Evolutionary conservation across 2,888 invertebrate genomes (phyloP).

Genomic region (Cheilosia scutellata): DNA sequence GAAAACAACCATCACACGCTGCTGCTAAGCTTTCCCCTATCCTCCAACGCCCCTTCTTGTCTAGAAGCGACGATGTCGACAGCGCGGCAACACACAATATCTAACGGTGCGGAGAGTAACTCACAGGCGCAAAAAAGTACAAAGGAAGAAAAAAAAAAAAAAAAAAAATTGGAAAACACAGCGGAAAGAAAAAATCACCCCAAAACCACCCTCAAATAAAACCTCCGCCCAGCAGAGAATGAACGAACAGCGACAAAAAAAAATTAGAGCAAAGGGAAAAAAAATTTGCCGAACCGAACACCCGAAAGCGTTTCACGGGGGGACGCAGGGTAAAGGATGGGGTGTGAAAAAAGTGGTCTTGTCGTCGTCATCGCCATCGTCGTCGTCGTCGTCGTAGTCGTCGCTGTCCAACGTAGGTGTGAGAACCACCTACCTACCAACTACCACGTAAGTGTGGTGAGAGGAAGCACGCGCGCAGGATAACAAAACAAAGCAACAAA

Average conservation of each 20-base stretch:
- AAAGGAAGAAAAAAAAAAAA: conserved; percentile 48
- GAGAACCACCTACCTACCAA: conserved; percentile 67
- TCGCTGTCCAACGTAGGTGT: conserved; percentile 74
- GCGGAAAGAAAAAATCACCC: conserved; percentile 63
- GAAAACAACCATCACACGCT: conserved; percentile 77
- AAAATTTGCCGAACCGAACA: conserved; percentile 75
- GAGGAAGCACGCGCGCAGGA: conserved; percentile 79
- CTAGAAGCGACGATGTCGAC: conserved; percentile 67
- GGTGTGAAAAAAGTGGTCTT: conserved; percentile 82
- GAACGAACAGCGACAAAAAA: conserved; percentile 68
- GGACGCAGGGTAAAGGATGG: conserved; percentile 81
- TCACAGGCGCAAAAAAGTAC: conserved; percentile 70
- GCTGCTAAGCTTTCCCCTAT: conserved; percentile 65
- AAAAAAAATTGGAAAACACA: conserved; percentile 60
- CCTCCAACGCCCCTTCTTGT: conserved; percentile 19
- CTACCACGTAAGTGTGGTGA: conserved; percentile 77
- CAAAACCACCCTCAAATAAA: conserved; percentile 57
- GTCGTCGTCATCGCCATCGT: conserved; percentile 73
- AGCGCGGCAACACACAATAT: conserved; percentile 75
- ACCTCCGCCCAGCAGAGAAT: conserved; percentile 35
- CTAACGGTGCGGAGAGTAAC: conserved; percentile 74
- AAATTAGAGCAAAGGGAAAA: conserved; percentile 77
- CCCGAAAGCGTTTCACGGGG: conserved; percentile 75
- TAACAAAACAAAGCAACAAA: conserved; percentile 79
- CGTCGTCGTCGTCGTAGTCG: conserved; percentile 41